phyloP scores from a whole-genome alignment of 2,888 invertebrate genomes.

The Mechanitis mazaeus region DNA sequence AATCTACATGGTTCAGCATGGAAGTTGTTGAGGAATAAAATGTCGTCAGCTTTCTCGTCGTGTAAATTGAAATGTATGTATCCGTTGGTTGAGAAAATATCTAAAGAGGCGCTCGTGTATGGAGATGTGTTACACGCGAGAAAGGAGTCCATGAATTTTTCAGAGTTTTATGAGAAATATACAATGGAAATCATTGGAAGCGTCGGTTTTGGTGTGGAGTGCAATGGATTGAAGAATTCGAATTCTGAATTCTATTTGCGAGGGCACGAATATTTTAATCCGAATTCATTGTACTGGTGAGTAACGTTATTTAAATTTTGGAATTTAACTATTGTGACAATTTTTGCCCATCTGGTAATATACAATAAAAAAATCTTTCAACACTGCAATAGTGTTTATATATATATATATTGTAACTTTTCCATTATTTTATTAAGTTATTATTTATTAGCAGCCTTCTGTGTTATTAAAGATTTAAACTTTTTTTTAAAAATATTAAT shows the following conservation, averaged over 20 bases:
- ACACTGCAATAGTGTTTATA: too few species aligned
- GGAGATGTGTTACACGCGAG: conserved; percentile 47
- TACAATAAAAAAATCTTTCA: too few species aligned
- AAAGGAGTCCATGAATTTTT: conserved; percentile 64
- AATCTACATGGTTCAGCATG: conserved; percentile 76
- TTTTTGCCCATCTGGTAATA: too few species aligned
- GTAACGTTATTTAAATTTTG: conserved; percentile 26
- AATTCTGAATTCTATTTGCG: conserved; percentile 71
- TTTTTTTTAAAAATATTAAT: too few species aligned
- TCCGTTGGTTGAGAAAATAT: conserved; percentile 75
- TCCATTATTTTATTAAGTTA: too few species aligned
- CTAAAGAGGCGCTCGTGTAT: conserved; percentile 66
- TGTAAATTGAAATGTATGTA: conserved; percentile 82
- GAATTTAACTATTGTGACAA: too few species aligned
- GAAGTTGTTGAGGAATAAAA: conserved; percentile 78
- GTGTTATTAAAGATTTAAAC: too few species aligned
- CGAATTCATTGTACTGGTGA: conserved; percentile 59
- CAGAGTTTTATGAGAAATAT: conserved; percentile 76
- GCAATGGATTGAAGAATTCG: conserved; percentile 74
- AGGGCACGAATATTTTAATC: conserved; percentile 65
- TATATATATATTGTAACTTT: too few species aligned
- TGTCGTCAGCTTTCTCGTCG: conserved; percentile 81
- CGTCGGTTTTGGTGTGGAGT: conserved; percentile 79
- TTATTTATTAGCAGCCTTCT: too few species aligned
- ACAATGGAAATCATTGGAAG: conserved; percentile 79